phyloP scores from a whole-genome alignment of 2,113 vertebrate genomes.

The Ammodytes marinus region DNA sequence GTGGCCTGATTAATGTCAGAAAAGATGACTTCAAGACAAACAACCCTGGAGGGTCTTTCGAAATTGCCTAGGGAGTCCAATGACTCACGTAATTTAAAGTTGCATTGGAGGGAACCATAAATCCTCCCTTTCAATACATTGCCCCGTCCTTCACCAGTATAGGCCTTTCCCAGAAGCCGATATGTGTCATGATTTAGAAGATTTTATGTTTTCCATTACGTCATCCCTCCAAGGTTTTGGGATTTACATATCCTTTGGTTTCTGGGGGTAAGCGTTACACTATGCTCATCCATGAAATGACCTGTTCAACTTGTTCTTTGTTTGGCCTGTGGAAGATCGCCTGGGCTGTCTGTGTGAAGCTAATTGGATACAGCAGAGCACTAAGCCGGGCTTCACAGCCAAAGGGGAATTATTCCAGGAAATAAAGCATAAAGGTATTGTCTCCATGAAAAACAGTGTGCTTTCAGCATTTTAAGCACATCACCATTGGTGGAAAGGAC shows the following conservation, averaged over 20 bases:
- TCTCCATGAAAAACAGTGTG: constrained; percentile 57
- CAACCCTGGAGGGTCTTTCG: constrained; percentile 48
- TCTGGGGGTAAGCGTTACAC: constrained; percentile 27
- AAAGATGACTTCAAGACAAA: constrained; percentile 66
- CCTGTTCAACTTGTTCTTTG: constrained; percentile 71
- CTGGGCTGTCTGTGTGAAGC: constrained; percentile 62
- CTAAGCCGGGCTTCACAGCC: constrained; percentile 55
- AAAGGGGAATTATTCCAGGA: constrained; percentile 65
- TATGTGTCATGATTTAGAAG: constrained; percentile 71
- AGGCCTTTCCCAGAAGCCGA: constrained; percentile 36
- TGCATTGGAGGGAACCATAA: constrained; percentile 52
- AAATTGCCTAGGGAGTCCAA: constrained; percentile 36
- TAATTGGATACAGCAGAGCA: constrained; percentile 73
- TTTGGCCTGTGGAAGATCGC: constrained; percentile 65
- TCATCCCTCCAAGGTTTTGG: constrained; percentile 65
- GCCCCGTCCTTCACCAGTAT: constrained; percentile 32
- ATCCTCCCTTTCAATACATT: constrained; percentile 50
- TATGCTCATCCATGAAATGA: constrained; percentile 76
- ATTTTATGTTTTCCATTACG: constrained; percentile 74
- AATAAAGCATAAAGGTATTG: constrained; percentile 76
- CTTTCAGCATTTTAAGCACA: constrained; percentile 68
- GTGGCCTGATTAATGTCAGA: constrained; percentile 64
- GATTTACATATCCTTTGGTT: constrained; percentile 69
- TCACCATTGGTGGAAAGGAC: constrained; percentile 43
- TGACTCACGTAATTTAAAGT: constrained; percentile 74